Evolutionary conservation across 2,113 vertebrate genomes (phyloP).

Genomic region (Drymodes brunneopygia): DNA sequence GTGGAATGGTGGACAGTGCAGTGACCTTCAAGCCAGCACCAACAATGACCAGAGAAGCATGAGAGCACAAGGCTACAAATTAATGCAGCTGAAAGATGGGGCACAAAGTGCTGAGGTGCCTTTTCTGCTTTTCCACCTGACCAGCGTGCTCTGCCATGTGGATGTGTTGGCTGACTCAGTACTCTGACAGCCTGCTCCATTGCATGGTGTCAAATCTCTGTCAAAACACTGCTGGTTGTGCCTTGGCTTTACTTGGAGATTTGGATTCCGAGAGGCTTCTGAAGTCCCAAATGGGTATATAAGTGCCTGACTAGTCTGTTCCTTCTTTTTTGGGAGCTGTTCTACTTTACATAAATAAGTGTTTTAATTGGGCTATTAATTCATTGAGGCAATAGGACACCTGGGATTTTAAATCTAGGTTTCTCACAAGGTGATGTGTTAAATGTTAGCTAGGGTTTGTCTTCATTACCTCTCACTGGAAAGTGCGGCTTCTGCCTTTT

Average conservation of each 20-base stretch:
- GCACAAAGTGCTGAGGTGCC: background rate
- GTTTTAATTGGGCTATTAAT: background rate
- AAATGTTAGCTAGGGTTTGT: background rate
- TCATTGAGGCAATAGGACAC: background rate
- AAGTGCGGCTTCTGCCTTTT: background rate
- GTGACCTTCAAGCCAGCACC: background rate
- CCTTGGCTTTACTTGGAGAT: background rate
- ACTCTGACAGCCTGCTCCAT: background rate
- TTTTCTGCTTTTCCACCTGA: background rate
- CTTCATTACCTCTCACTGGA: background rate
- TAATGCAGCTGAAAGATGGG: background rate
- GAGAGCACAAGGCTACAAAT: background rate
- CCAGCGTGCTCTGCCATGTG: accelerated
- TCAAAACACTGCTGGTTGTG: background rate
- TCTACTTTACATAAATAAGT: background rate
- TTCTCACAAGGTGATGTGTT: background rate
- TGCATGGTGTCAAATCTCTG: accelerated
- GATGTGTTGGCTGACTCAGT: accelerated
- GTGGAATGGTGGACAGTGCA: background rate
- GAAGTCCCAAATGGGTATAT: background rate
- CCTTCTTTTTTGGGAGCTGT: background rate
- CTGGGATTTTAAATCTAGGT: background rate
- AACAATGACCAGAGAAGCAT: accelerated
- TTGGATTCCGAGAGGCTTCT: background rate
- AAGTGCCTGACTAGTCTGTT: background rate